phyloP scores from a whole-genome alignment of 1,140 invertebrate genomes.

The Acyrthosiphon pisum region DNA sequence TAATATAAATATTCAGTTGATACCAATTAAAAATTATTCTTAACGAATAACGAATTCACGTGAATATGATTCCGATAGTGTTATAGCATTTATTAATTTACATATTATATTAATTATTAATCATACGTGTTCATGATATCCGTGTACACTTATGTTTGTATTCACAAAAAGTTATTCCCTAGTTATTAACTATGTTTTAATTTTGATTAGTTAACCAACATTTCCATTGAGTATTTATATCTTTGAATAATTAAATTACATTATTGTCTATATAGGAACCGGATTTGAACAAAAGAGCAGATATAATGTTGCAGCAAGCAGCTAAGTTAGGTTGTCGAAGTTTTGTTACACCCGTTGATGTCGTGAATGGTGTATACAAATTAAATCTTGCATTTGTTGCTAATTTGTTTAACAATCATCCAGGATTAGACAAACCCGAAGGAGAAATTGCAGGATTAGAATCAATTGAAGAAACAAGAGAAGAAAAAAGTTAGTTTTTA shows the following conservation, averaged over 20 bases:
- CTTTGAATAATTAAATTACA: not conserved
- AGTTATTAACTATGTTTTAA: too few relatives aligned
- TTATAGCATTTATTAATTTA: too few relatives aligned
- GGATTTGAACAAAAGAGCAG: constrained; percentile 83
- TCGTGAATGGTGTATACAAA: constrained; percentile 96
- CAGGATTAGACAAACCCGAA: constrained; percentile 81
- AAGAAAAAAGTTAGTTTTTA: constrained; percentile 83
- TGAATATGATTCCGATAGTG: too few relatives aligned
- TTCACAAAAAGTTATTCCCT: too few relatives aligned
- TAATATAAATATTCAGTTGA: too few relatives aligned
- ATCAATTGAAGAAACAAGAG: constrained; percentile 89
- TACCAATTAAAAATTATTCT: too few relatives aligned
- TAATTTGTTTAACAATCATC: constrained; percentile 98
- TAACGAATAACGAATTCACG: too few relatives aligned
- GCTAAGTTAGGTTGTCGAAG: constrained; percentile 93
- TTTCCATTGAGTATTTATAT: not conserved
- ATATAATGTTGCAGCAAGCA: constrained; percentile 95
- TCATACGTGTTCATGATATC: too few relatives aligned
- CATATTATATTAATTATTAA: too few relatives aligned
- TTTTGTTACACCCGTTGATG: constrained; percentile 93
- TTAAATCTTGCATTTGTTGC: constrained; percentile 98
- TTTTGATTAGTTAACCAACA: not conserved
- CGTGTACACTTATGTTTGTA: too few relatives aligned
- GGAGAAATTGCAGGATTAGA: constrained; percentile 77
- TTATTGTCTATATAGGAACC: constrained; percentile 69